A percentile compares a stretch with the other conserved stretches of the same genome.
phyloP scores from a whole-genome alignment of 35 echinoderm and acorn worm species.

The Acanthaster planci region DNA sequence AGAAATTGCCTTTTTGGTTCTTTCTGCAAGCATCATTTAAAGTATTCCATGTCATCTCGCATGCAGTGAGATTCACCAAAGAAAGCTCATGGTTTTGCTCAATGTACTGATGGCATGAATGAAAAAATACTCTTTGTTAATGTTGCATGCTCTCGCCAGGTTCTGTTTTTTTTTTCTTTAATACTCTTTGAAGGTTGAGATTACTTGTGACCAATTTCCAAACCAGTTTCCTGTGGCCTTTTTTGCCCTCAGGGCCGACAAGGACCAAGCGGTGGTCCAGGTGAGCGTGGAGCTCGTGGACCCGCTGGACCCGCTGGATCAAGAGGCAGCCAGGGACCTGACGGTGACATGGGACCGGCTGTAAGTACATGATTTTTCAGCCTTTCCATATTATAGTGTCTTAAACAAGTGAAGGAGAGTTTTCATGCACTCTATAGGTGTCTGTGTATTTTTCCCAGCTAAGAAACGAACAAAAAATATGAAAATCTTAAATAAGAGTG shows the following conservation, averaged over 20 bases:
- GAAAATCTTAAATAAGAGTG: neutral
- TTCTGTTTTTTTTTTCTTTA: no score
- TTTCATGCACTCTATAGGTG: neutral
- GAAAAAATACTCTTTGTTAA: no score
- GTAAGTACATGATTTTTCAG: neutral
- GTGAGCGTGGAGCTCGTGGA: constrained; percentile 6
- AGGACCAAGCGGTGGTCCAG: constrained; percentile 15
- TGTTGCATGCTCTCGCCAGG: no score
- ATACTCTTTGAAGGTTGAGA: no score
- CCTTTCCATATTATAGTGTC: neutral
- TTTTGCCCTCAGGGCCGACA: neutral
- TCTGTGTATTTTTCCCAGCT: neutral
- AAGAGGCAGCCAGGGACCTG: neutral
- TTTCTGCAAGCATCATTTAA: no score
- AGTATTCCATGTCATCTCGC: no score
- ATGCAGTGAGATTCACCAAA: no score
- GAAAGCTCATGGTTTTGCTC: no score
- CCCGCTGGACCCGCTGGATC: neutral
- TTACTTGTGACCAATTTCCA: no score
- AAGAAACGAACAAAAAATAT: neutral
- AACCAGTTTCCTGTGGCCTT: neutral
- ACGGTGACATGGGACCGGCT: constrained; percentile 1
- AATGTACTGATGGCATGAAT: no score
- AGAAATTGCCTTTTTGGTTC: no score
- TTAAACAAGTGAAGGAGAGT: neutral